These are phyloP conservation scores for Morone saxatilis DNA, from an alignment of 2,113 vertebrate species.

Conservation along the genomic window DNA sequence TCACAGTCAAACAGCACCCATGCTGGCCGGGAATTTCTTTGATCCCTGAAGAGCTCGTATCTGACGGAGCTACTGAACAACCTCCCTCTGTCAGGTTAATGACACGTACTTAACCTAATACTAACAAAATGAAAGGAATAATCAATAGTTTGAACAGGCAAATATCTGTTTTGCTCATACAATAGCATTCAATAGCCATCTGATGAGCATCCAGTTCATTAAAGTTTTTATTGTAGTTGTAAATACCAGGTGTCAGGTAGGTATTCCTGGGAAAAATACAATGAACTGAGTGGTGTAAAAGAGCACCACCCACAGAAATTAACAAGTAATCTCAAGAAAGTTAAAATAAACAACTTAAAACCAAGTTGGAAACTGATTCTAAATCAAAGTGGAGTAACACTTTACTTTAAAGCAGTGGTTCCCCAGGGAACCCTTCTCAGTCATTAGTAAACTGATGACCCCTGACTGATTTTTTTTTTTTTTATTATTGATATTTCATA, in stretches of 20 bases:
- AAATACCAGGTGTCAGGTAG: conserved; percentile 30
- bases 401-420: too few relatives aligned
- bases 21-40: conserved; percentile 77
- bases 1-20: conserved; percentile 67
- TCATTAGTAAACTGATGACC: too few relatives aligned
- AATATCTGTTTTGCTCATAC: background rate
- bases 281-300: background rate
- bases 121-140: conserved; percentile 7
- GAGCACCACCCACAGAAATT: background rate
- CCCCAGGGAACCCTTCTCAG: too few relatives aligned
- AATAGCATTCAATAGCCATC: background rate
- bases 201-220: background rate
- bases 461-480: too few relatives aligned
- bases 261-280: conserved; percentile 9
- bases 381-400: too few relatives aligned
- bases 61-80: conserved; percentile 33
- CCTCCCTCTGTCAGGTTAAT: conserved; percentile 5
- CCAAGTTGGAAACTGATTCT: too few relatives aligned
- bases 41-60: conserved; percentile 61
- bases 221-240: conserved; percentile 25
- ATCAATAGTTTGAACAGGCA: background rate
- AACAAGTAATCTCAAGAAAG: too few relatives aligned
- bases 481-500: too few relatives aligned
- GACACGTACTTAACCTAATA: conserved; percentile 3
- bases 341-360: too few relatives aligned